Conservation (phyloP, 2,797 vertebrate genomes). For the Lacerta viridis region DNA sequence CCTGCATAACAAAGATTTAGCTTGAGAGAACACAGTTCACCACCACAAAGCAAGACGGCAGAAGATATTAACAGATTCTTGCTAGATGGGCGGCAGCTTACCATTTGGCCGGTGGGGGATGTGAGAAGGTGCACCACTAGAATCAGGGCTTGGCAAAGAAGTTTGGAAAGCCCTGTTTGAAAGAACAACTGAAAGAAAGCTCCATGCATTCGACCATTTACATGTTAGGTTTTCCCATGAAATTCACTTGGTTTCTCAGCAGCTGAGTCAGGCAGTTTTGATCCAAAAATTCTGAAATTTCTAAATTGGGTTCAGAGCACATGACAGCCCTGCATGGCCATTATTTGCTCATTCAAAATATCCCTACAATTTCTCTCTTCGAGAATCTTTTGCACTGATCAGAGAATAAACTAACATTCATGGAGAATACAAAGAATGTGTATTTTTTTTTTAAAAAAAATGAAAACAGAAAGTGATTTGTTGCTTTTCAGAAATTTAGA, state of each 20-base stretch:
- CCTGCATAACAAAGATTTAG: not conserved
- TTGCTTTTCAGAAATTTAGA: not conserved
- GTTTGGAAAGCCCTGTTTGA: not conserved
- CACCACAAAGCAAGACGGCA: not conserved
- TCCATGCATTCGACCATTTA: not conserved
- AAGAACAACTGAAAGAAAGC: not conserved
- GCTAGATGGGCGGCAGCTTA: not conserved
- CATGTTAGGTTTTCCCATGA: not conserved
- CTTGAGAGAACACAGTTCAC: not conserved
- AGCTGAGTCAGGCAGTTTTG: not conserved
- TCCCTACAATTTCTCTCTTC: not conserved
- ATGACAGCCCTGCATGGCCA: not conserved
- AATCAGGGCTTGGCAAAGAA: not conserved
- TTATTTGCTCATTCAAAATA: not conserved
- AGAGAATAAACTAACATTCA: not conserved
- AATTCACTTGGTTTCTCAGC: not conserved
- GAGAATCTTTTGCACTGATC: not conserved
- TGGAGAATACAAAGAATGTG: not conserved
- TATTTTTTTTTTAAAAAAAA: not conserved
- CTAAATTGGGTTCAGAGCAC: not conserved
- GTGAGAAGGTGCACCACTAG: not conserved
- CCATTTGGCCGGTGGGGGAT: not conserved
- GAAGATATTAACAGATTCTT: not conserved
- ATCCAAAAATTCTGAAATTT: not conserved
- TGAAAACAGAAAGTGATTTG: not conserved